phyloP scores from a whole-genome alignment of 2,797 vertebrate genomes.

The Heterohyrax brucei region DNA sequence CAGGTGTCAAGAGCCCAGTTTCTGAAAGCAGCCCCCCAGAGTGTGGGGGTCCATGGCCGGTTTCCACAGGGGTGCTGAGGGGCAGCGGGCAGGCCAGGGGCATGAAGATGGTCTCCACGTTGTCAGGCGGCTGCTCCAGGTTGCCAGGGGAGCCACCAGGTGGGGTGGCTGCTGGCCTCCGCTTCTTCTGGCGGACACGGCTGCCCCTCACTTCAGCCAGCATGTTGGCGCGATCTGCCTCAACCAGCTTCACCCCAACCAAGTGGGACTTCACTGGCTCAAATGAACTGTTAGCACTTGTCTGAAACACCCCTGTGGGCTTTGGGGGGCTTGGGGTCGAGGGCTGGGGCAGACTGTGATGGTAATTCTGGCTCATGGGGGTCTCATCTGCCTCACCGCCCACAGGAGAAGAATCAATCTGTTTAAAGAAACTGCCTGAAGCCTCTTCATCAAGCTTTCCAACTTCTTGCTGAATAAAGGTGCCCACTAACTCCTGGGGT shows the following conservation, averaged over 20 bases:
- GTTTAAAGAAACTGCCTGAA: conserved; percentile 95
- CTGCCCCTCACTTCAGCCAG: conserved; percentile 93
- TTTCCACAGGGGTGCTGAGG: conserved; percentile 67
- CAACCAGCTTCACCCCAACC: conserved; percentile 94
- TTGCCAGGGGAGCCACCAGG: conserved; percentile 93
- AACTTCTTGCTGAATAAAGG: conserved; percentile 98
- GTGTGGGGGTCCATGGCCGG: conserved; percentile 73
- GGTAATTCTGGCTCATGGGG: conserved; percentile 86
- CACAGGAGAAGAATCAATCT: conserved; percentile 96
- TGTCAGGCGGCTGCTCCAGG: conserved; percentile 98
- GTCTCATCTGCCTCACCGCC: conserved; percentile 88
- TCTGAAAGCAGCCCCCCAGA: conserved; percentile 40
- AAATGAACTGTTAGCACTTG: conserved; percentile 99
- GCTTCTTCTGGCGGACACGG: conserved; percentile 80
- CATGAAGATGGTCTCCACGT: conserved; percentile 96
- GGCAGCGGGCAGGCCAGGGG: conserved; percentile 85
- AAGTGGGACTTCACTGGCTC: conserved; percentile 96
- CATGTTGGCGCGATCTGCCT: conserved; percentile 95
- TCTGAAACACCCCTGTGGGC: conserved; percentile 96
- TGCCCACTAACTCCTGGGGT: conserved; percentile 94
- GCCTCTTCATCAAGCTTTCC: conserved; percentile 94
- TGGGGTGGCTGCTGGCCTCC: conserved; percentile 25
- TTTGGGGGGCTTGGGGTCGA: conserved; percentile 97
- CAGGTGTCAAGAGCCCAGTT: conserved; percentile 84
- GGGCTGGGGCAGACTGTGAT: conserved; percentile 88